phyloP scores from a whole-genome alignment of 2,888 invertebrate species.

The Metellina segmentata region DNA sequence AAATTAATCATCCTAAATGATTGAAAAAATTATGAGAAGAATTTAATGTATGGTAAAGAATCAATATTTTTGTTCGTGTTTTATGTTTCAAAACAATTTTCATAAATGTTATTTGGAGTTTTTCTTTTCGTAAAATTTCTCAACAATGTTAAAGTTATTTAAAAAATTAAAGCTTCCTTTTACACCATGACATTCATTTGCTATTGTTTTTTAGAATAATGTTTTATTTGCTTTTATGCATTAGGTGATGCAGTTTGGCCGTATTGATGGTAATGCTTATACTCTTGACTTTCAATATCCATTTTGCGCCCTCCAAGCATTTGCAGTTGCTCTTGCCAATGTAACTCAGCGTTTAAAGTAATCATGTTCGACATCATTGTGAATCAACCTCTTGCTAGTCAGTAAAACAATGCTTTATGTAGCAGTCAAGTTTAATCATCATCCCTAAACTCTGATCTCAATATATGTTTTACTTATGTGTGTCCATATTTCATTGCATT shows the following conservation, averaged over 20 bases:
- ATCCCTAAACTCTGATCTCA: constrained; percentile 20
- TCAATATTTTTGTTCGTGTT: too few species aligned
- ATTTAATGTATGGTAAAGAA: too few species aligned
- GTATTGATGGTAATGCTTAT: constrained; percentile 99
- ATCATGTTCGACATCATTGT: constrained; percentile 75
- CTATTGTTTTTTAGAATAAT: not conserved
- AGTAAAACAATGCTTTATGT: constrained; percentile 16
- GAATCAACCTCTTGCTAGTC: constrained; percentile 34
- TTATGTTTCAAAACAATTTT: not conserved
- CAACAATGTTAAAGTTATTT: too few species aligned
- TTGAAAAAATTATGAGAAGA: too few species aligned
- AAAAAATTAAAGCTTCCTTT: too few species aligned
- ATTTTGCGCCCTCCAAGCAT: constrained; percentile 98
- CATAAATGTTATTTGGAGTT: not conserved
- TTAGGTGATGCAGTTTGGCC: constrained; percentile 99
- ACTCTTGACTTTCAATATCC: constrained; percentile 99
- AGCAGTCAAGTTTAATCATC: constrained; percentile 13
- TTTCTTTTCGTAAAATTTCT: too few species aligned
- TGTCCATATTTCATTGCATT: constrained; percentile 5
- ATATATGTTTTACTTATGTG: constrained; percentile 6
- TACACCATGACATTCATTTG: too few species aligned
- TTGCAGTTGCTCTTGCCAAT: constrained; percentile 97
- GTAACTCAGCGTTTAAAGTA: constrained; percentile 96
- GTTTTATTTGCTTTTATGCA: not conserved
- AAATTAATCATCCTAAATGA: too few species aligned